A percentile compares a stretch with the other conserved stretches of the same genome.
These are phyloP conservation scores for Astyanax mexicanus DNA, from an alignment of 2,797 vertebrate species.

Conservation along the genomic window DNA sequence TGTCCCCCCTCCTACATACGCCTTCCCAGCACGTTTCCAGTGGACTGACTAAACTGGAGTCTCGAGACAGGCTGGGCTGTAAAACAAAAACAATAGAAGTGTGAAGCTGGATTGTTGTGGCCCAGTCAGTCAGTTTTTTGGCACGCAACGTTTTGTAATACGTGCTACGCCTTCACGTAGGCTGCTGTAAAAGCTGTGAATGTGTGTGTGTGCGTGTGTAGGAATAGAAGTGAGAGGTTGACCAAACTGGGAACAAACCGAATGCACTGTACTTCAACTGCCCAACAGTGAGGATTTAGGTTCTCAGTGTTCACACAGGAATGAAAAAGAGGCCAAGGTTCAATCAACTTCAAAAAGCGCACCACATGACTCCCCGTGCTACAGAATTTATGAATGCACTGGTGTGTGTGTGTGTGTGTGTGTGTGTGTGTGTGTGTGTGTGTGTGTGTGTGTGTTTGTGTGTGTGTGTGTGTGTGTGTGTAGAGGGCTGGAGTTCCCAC, in stretches of 20 bases:
- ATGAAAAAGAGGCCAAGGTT: constrained; percentile 66
- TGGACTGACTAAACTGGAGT: background rate
- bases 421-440: constrained; percentile 15
- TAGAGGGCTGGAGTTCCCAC: background rate
- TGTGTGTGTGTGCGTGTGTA: constrained; percentile 50
- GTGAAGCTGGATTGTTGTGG: constrained; percentile 44
- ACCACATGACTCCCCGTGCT: constrained; percentile 44
- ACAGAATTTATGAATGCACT: background rate
- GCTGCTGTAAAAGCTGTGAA: constrained; percentile 40
- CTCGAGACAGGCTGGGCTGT: background rate
- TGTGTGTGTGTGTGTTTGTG: constrained; percentile 8
- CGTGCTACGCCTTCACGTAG: constrained; percentile 54
- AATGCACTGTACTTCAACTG: constrained; percentile 26
- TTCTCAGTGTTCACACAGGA: constrained; percentile 65
- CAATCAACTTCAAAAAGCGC: constrained; percentile 46
- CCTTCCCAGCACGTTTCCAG: background rate
- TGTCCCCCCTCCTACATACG: background rate
- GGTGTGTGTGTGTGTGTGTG: background rate
- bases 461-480: constrained; percentile 15
- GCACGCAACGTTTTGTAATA: constrained; percentile 48
- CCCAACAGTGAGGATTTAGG: constrained; percentile 74
- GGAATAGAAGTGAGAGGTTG: no score
- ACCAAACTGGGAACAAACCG: constrained; percentile 40
- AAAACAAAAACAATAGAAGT: constrained; percentile 26
- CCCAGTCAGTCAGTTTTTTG: constrained; percentile 53